Evolutionary conservation across 1,140 invertebrate species (phyloP), one percentile per base, ranked within the genome.

Genomic region (Leptinotarsa undecemlineata): DNA sequence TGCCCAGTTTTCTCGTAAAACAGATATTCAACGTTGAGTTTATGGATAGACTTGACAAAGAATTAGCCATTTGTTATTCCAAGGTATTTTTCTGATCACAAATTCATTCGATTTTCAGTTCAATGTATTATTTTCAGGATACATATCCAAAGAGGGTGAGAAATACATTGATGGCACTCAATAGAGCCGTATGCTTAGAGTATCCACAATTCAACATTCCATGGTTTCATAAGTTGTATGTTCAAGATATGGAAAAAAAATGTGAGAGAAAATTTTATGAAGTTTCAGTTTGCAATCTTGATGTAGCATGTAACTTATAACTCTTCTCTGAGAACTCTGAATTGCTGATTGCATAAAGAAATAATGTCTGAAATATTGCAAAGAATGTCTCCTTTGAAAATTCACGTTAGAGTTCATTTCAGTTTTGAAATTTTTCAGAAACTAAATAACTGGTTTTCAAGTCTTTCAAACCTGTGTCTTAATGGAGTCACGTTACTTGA

Each of bases 141-240:
- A 84, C 82, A 11, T 90, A 90, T 85, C 87, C 88, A 2, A 77
- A 83, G 17, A 82, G 85, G 74, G 85, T 91, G 3, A 84, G 89
- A 19, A 81, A 86, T 66, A 79, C 80, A 48, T 85, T 91, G 17
- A 90, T 91, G 90, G 85, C 89, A 70, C 78, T 91, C 19, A 91
- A 91, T 83, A 84, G 90, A 71, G 86, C 89, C 5, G 89, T 91
- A 13, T 91, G 90, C 75, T 81, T 91, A 20, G 90, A 90, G 81
- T 85, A 89, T 78, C 89, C 90, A 0, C 87, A 90, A 80, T 82
- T 85, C 20, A 87, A 88, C 78, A 85, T 91, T 42, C 90, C 90
- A 3, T 91, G 90, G 90, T 91, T 91, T 79, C 90, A 91, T 82
- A 86, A 89, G 75, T 90, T 90, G 76, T 90, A 89, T 75, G 85